Conservation (phyloP, 2,113 vertebrate genomes). For the Ammodytes marinus region DNA sequence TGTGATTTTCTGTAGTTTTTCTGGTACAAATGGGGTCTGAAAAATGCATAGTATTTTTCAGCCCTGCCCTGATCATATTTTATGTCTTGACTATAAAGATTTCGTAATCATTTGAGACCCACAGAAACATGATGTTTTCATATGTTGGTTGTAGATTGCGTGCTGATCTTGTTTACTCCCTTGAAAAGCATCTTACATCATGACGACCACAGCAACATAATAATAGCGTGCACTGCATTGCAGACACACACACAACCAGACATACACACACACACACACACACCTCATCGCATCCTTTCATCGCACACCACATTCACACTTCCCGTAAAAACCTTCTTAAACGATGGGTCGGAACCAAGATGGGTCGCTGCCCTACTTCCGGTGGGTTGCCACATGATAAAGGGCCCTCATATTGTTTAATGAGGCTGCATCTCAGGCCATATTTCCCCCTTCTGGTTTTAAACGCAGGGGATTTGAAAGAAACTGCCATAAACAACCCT, state of each 20-base stretch:
- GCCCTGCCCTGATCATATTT: neutral
- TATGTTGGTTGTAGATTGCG: conserved; percentile 71
- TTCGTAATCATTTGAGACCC: conserved; percentile 20
- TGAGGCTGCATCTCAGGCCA: conserved; percentile 59
- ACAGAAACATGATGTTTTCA: conserved; percentile 64
- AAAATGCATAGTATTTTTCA: neutral
- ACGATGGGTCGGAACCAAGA: conserved; percentile 70
- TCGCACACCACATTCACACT: conserved; percentile 80
- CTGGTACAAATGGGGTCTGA: neutral
- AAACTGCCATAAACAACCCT: conserved; percentile 57
- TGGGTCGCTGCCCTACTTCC: conserved; percentile 69
- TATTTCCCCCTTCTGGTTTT: conserved; percentile 66
- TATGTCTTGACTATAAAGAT: neutral
- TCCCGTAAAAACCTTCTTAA: conserved; percentile 82
- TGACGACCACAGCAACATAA: conserved; percentile 84
- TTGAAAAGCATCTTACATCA: conserved; percentile 80
- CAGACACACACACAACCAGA: conserved; percentile 60
- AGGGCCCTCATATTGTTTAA: conserved; percentile 78
- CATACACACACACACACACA: conserved; percentile 49
- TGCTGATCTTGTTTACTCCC: conserved; percentile 85
- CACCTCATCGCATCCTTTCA: conserved; percentile 75
- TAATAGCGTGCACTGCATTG: conserved; percentile 75
- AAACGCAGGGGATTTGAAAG: conserved; percentile 57
- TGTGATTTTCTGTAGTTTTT: neutral
- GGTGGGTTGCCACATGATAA: conserved; percentile 82